A percentile compares a stretch with the other conserved stretches of the same genome.
Conservation (phyloP, 2,888 invertebrate genomes). For the Pimpla rufipes region DNA sequence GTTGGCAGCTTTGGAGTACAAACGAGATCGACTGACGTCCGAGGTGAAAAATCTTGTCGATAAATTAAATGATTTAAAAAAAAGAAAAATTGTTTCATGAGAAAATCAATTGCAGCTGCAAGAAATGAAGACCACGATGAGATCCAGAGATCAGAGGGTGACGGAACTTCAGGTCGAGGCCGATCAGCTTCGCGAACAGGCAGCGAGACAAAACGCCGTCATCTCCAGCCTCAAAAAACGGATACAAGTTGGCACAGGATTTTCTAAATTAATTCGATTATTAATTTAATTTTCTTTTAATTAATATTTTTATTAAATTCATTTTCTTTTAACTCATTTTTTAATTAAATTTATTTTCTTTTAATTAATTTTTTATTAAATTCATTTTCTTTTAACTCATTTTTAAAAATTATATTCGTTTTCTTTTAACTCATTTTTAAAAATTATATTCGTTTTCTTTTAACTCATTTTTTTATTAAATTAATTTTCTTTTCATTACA, state of each 20-base stretch:
- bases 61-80: not conserved
- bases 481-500: too few relatives aligned
- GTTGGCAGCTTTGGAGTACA: constrained; percentile 93
- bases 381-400: too few relatives aligned
- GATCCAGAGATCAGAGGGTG: constrained; percentile 90
- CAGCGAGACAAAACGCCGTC: constrained; percentile 93
- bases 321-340: too few relatives aligned
- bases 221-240: constrained; percentile 93
- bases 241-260: constrained; percentile 85
- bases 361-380: too few relatives aligned
- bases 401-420: too few relatives aligned
- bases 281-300: too few relatives aligned
- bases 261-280: not conserved
- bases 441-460: constrained; percentile 13
- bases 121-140: constrained; percentile 90
- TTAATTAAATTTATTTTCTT: too few relatives aligned
- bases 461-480: too few relatives aligned
- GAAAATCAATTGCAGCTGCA: constrained; percentile 87
- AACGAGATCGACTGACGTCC: constrained; percentile 91
- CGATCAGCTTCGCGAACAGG: constrained; percentile 92
- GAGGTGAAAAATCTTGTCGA: constrained; percentile 87
- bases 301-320: too few relatives aligned
- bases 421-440: too few relatives aligned
- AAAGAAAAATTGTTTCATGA: not conserved
- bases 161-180: constrained; percentile 93